Conservation (phyloP, 1,140 invertebrate genomes). For the Ruditapes philippinarum region DNA sequence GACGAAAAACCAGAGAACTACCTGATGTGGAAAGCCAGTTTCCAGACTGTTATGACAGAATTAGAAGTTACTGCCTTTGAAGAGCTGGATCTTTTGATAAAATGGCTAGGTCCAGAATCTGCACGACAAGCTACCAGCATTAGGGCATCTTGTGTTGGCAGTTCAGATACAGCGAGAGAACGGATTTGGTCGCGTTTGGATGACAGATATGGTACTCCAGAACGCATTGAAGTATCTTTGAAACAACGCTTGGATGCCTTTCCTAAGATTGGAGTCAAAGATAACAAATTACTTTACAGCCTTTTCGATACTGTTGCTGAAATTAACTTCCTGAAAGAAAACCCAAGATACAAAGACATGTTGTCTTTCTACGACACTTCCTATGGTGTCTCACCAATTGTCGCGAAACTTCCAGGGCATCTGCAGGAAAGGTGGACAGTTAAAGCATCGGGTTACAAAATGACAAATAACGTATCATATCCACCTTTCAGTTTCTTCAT, state of each 20-base stretch:
- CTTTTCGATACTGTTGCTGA: slow-evolving; percentile 49
- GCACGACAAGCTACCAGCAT: slow-evolving; percentile 39
- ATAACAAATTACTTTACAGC: slow-evolving; percentile 43
- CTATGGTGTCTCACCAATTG: slow-evolving; percentile 47
- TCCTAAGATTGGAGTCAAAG: slow-evolving; percentile 44
- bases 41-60: slow-evolving; percentile 42
- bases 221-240: slow-evolving; percentile 45
- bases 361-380: slow-evolving; percentile 57
- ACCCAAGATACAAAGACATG: neutral
- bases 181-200: slow-evolving; percentile 50
- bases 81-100: slow-evolving; percentile 64
- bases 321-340: slow-evolving; percentile 52
- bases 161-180: neutral
- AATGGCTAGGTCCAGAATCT: slow-evolving; percentile 62
- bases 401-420: slow-evolving; percentile 41
- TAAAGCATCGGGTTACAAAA: slow-evolving; percentile 42
- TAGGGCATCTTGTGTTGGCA: slow-evolving; percentile 14
- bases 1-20: slow-evolving; percentile 34
- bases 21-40: slow-evolving; percentile 43
- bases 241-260: slow-evolving; percentile 19
- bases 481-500: slow-evolving; percentile 50
- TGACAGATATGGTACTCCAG: slow-evolving; percentile 57
- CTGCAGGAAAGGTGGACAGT: slow-evolving; percentile 65
- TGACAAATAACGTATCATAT: slow-evolving; percentile 28
- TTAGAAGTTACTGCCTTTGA: slow-evolving; percentile 39